Base-by-base conservation (phyloP, 1,140 invertebrate genomes). In the Musca domestica region DNA sequence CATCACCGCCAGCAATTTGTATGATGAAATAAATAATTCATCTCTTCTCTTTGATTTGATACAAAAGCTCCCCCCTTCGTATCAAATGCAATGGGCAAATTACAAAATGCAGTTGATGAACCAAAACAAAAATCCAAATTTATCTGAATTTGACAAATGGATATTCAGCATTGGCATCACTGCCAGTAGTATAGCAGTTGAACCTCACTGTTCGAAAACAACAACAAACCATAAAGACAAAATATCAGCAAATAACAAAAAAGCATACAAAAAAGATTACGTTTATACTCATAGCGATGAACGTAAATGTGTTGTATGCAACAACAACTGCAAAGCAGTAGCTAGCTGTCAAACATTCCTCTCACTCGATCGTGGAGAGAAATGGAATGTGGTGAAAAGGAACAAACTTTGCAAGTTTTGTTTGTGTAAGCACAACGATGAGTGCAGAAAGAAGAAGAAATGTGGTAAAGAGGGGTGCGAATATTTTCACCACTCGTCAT, bases 281-380 rank as follows among this genome's bases (percentile, higher is more conserved):
- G 15, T 46, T 46, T 12, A 51, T 51, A 51, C 48, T 19, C 48
- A 51, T 3, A 51, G n/a, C 20, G n/a, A 51, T n/a, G 48, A 51
- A 19, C 48, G 48, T n/a, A 51, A 17, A 17, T 51, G 48, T 51
- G n/a, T 51, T 51, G 48, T 51, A 7, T 51, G 48, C 14, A 51
- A 51, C 48, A 51, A 51, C 48, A 51, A 51, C 14, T 51, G 48
- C n/a, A 51, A 51, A 17, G n/a, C 49, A 51, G 49, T 51, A 17
- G 10, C 49, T n/a, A 51, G n/a, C 7, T 51, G 48, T 17, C 14
- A 51, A 51, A 51, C n/a, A 17, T 51, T 51, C 20, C 14, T 1
- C 20, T 14, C 48, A 19, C 48, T 51, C n/a, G 9, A 4, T 51
- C 48, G 48, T 51, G 48, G 48, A n/a, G 48, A 51, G 15, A n/a